These are phyloP conservation scores for Polietes domitor DNA, from an alignment of 2,888 invertebrate genomes.

Conservation along the genomic window DNA sequence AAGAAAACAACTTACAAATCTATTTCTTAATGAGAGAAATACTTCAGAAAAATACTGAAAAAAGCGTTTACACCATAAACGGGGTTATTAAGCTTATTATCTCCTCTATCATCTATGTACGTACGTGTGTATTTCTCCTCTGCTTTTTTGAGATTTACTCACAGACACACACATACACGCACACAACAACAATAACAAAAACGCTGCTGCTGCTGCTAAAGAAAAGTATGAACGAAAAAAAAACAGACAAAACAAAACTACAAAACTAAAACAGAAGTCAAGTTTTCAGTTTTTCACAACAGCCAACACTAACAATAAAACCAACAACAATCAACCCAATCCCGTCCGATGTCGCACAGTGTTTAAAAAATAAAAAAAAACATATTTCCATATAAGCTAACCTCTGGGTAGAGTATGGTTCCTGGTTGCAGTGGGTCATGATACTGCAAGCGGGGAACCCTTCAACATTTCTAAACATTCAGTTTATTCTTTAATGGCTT, in stretches of 20 bases:
- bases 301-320: not conserved
- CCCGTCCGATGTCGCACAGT: not conserved
- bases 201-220: not conserved
- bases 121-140: not conserved
- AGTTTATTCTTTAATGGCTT: no score
- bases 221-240: not conserved
- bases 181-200: not conserved
- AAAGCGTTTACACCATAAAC: constrained; percentile 30
- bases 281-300: constrained; percentile 2
- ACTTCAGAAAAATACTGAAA: constrained; percentile 5
- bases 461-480: no score
- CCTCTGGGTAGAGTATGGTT: no score
- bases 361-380: not conserved
- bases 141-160: not conserved
- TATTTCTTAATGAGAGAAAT: constrained; percentile 23
- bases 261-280: constrained; percentile 13
- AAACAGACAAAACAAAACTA: no score
- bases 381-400: no score
- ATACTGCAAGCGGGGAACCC: no score
- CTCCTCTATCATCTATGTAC: no score
- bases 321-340: not conserved
- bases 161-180: not conserved
- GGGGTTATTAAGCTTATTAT: constrained; percentile 43
- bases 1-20: not conserved
- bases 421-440: no score